phyloP scores from a whole-genome alignment of 2,797 vertebrate genomes.

The Poeciliopsis infans region DNA sequence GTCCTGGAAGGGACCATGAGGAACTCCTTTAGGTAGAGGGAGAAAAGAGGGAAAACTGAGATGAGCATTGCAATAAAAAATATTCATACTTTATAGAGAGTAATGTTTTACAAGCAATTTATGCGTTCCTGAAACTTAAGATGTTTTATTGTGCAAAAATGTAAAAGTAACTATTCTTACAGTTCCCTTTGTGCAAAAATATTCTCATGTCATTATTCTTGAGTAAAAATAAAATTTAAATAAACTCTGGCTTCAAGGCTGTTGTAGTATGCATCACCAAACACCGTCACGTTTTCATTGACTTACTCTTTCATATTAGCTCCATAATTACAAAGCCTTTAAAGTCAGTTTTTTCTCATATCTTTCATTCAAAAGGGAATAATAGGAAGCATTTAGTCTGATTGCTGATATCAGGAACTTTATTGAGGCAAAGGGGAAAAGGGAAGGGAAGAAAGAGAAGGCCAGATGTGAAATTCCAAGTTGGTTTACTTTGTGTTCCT shows the following conservation, averaged over 20 bases:
- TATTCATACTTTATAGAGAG: not conserved
- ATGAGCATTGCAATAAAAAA: not conserved
- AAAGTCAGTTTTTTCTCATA: conserved; percentile 37
- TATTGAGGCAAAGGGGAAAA: not conserved
- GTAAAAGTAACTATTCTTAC: not conserved
- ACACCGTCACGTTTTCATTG: conserved; percentile 42
- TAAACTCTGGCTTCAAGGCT: not conserved
- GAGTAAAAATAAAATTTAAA: not conserved
- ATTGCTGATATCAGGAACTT: conserved; percentile 25
- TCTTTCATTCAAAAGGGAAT: conserved; percentile 22
- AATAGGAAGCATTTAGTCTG: conserved; percentile 34
- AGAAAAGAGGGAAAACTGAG: not conserved
- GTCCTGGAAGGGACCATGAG: not conserved
- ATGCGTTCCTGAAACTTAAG: not conserved
- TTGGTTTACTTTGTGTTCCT: conserved; percentile 19
- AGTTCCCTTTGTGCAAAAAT: not conserved
- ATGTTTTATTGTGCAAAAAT: not conserved
- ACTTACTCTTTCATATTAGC: conserved; percentile 33
- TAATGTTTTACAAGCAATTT: not conserved
- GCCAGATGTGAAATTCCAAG: conserved; percentile 26
- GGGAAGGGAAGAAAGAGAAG: not conserved
- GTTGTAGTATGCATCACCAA: conserved; percentile 7
- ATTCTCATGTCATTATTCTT: not conserved
- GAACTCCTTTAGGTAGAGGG: not conserved
- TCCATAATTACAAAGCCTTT: conserved; percentile 27